Evolutionary conservation across 2,113 vertebrate species (phyloP), one percentile per base, ranked within the genome.

Genomic region (Hipposideros armiger): DNA sequence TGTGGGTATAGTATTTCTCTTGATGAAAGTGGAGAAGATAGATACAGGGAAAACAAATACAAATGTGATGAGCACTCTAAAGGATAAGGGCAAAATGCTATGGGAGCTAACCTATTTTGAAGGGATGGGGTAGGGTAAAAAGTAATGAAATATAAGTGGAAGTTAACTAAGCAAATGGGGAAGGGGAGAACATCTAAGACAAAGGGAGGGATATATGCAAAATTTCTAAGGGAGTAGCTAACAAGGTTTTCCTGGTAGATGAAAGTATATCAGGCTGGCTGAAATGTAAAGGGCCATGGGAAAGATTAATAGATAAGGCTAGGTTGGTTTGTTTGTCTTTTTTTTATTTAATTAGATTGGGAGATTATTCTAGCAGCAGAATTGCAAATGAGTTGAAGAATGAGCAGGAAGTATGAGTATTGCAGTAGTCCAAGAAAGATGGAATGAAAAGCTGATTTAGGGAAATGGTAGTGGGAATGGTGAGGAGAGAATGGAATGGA

Each of bases 21-120:
- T 94, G 22, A 76, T 90, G 56, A 16, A 95, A 72, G 13, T 89
- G 19, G 56, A 22, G 54, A 92, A 73, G 64, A 64, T 26, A 91
- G 58, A 58, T 76, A 70, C 30, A 22, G 30, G 60, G 42, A 89
- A 94, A 91, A 72, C 17, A 90, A 47, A 92, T 56, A 66, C 32
- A 45, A 85, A 52, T 73, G 15, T 90, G 40, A 77, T 66, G 28
- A 52, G 4, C 58, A 17, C 19, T 94, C 67, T 92, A 52, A 91
- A 95, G 42, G 64, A 88, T 45, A 83, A 50, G 11, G 32, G 15
- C 11, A 81, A 58, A 94, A 89, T 74, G 7, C 20, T 47, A 19
- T 86, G 62, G 40, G 17, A 58, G 24, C 3, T 86, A 52, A 73
- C 73, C 36, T 93, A 74, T 0, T 64, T 62, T 81, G 40, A 22